Percentiles rank a stretch among this genome's conserved stretches.
These are phyloP conservation scores for Stigmatopora nigra DNA, from an alignment of 2,113 vertebrate genomes.

Conservation along the genomic window DNA sequence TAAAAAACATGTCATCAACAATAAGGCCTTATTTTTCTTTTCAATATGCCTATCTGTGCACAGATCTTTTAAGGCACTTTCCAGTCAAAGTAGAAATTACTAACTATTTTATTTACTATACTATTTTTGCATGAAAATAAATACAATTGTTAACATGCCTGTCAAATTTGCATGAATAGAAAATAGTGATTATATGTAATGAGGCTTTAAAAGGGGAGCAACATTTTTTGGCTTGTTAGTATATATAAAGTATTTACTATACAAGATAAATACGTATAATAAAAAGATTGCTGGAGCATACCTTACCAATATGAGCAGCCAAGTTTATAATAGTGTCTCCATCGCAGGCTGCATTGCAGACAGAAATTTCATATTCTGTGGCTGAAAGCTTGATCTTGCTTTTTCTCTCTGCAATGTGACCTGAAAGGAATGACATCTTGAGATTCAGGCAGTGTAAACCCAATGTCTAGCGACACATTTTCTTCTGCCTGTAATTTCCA, in stretches of 20 bases:
- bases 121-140: too few species aligned
- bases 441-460: slow-evolving; percentile 31
- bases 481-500: slow-evolving; percentile 17
- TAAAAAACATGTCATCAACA: neutral
- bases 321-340: slow-evolving; percentile 29
- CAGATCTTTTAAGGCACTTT: neutral
- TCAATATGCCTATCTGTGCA: neutral
- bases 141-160: too few species aligned
- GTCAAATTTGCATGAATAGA: too few species aligned
- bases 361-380: slow-evolving; percentile 69
- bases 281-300: neutral
- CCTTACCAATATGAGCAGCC: neutral
- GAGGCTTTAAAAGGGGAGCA: too few species aligned
- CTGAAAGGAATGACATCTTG: slow-evolving; percentile 63
- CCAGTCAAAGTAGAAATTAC: too few species aligned
- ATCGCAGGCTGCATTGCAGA: slow-evolving; percentile 65
- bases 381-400: slow-evolving; percentile 53
- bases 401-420: slow-evolving; percentile 50
- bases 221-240: too few species aligned
- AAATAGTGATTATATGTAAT: too few species aligned
- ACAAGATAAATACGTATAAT: too few species aligned
- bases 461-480: neutral
- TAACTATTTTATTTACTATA: too few species aligned
- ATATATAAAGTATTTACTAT: neutral
- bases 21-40: neutral